A percentile compares a stretch with the other conserved stretches of the same genome.
phyloP scores from a whole-genome alignment of 2,113 vertebrate species.

The Halichoeres trimaculatus region DNA sequence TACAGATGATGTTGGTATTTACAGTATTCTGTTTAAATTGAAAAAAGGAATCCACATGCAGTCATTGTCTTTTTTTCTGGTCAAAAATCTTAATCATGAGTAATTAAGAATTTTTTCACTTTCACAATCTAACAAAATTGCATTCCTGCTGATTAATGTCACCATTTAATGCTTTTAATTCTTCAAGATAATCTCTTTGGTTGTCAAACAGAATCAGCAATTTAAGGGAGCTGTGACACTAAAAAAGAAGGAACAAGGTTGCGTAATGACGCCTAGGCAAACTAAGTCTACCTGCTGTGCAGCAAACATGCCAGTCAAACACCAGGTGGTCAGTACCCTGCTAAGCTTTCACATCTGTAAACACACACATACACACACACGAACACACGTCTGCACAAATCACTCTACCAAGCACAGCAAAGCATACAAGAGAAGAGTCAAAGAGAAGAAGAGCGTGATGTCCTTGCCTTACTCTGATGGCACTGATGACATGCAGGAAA shows the following conservation, averaged over 20 bases:
- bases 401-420: neutral
- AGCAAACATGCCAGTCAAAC: conserved; percentile 68
- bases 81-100: neutral
- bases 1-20: no score
- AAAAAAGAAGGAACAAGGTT: conserved; percentile 46
- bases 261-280: conserved; percentile 60
- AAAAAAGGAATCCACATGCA: neutral
- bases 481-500: neutral
- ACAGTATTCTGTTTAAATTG: no score
- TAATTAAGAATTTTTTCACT: conserved; percentile 10
- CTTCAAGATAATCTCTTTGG: conserved; percentile 32
- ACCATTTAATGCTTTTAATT: conserved; percentile 9
- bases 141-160: conserved; percentile 9
- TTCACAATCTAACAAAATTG: neutral
- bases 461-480: conserved; percentile 2
- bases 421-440: conserved; percentile 17
- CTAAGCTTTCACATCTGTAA: conserved; percentile 57
- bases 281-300: conserved; percentile 47
- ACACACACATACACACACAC: conserved; percentile 21
- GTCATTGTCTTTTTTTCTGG: neutral
- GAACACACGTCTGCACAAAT: neutral
- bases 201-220: conserved; percentile 41
- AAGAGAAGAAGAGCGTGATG: conserved; percentile 16
- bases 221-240: conserved; percentile 24
- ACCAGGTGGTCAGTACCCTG: conserved; percentile 62